Percentiles rank a stretch among this genome's conserved stretches.
Evolutionary conservation across 1,140 invertebrate genomes (phyloP).

Genomic region (Rhopalosiphum padi): DNA sequence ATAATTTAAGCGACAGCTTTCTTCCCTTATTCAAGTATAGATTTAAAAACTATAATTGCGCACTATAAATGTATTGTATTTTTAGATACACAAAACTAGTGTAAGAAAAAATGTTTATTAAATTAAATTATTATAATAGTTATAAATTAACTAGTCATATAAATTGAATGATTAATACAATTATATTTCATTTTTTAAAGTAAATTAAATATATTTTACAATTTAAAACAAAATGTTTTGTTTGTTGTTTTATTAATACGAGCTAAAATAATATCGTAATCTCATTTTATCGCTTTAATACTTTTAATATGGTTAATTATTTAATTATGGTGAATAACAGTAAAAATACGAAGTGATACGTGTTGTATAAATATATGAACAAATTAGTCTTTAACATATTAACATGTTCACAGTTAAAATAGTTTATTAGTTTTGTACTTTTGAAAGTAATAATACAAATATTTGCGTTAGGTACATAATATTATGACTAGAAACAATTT

Average conservation of each 20-base stretch:
- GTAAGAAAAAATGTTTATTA: not conserved
- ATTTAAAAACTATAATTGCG: not conserved
- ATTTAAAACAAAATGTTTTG: not conserved
- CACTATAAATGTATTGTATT: not conserved
- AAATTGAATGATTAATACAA: not conserved
- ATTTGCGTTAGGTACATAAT: not conserved
- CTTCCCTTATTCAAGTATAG: not conserved
- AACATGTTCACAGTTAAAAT: not conserved
- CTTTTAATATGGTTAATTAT: not conserved
- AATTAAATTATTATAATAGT: not conserved
- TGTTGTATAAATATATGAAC: not conserved
- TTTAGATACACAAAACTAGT: not conserved
- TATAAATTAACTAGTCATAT: not conserved
- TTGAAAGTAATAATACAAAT: not conserved
- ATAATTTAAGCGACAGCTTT: not conserved
- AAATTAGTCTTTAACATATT: not conserved
- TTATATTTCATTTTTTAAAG: not conserved
- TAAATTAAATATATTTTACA: not conserved
- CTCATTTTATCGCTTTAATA: not conserved
- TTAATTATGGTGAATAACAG: too few relatives aligned
- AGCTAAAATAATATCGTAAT: not conserved
- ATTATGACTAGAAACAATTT: not conserved
- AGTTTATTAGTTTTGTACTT: not conserved
- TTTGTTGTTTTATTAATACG: not conserved
- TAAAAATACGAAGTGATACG: too few relatives aligned